Percentiles rank a stretch among this genome's conserved stretches.
These are phyloP conservation scores for Setipinna tenuifilis DNA, from an alignment of 2,797 vertebrate species.

Conservation along the genomic window DNA sequence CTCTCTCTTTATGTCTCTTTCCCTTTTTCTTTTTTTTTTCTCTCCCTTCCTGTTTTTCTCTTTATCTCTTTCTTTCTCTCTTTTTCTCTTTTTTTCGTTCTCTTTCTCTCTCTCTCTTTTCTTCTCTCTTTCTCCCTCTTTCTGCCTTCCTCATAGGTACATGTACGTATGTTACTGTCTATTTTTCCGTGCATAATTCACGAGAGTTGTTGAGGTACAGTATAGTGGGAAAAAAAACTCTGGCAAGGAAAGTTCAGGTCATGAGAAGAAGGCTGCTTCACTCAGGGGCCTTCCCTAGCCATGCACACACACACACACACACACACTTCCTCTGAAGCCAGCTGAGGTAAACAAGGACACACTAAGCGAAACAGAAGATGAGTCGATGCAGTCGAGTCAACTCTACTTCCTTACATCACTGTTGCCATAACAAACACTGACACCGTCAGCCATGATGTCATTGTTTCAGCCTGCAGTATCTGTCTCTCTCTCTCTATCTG, in stretches of 20 bases:
- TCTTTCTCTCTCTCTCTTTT: not conserved
- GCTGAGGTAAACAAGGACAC: not conserved
- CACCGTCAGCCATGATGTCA: not conserved
- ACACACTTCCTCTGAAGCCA: not conserved
- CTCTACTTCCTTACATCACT: not conserved
- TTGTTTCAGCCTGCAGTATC: not conserved
- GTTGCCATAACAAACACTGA: slow-evolving; percentile 1
- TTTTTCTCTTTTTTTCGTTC: too few species aligned
- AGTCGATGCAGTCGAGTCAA: not conserved
- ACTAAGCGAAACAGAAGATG: not conserved
- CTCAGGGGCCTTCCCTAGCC: not conserved
- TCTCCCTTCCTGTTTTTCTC: too few species aligned
- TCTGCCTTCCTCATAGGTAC: not conserved
- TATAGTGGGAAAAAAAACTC: not conserved
- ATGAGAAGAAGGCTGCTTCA: not conserved
- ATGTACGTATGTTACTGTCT: not conserved
- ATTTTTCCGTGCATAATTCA: not conserved
- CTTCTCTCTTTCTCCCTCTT: not conserved
- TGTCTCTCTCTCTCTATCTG: not conserved
- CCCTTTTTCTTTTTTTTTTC: too few species aligned
- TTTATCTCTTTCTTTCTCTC: too few species aligned
- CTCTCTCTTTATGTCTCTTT: not conserved
- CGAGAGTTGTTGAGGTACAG: not conserved
- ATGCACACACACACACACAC: too few species aligned
- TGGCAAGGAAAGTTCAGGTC: not conserved